Conservation (phyloP, 2,113 vertebrate genomes). For the Sisor rabdophorus region DNA sequence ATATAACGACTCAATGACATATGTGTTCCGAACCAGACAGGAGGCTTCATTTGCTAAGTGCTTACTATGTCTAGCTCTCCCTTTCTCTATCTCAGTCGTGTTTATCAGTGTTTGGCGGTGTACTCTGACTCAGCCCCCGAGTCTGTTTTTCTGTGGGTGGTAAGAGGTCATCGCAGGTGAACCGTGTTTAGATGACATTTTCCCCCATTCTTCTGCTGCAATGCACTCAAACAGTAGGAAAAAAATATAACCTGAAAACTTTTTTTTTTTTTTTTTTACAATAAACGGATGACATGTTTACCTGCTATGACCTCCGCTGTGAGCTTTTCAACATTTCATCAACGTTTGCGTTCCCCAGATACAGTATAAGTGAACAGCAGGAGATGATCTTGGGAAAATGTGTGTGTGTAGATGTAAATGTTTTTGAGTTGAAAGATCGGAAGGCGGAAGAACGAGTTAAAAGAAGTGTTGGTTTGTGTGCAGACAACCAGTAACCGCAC, state of each 20-base stretch:
- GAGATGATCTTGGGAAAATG: not conserved
- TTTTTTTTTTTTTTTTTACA: not conserved
- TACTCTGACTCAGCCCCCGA: not conserved
- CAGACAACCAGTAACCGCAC: too few relatives aligned
- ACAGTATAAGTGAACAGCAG: not conserved
- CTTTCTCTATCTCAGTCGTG: not conserved
- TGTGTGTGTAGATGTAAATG: not conserved
- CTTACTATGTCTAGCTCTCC: slow-evolving; percentile 32
- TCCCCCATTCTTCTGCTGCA: not conserved
- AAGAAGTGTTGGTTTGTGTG: not conserved
- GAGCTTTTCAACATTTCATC: not conserved
- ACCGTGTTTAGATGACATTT: not conserved
- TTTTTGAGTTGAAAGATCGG: not conserved
- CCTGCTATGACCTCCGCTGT: not conserved
- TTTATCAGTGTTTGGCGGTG: not conserved
- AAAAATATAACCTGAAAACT: not conserved
- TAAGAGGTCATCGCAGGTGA: slow-evolving; percentile 6
- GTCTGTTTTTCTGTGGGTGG: not conserved
- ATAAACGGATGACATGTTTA: not conserved
- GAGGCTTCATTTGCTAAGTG: not conserved
- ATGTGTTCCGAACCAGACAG: slow-evolving; percentile 20
- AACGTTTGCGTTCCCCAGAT: not conserved
- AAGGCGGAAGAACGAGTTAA: not conserved
- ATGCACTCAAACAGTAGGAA: not conserved
- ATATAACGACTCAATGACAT: slow-evolving; percentile 28